Base-by-base conservation (phyloP, 1,140 invertebrate species). In the Cherax destructor region DNA sequence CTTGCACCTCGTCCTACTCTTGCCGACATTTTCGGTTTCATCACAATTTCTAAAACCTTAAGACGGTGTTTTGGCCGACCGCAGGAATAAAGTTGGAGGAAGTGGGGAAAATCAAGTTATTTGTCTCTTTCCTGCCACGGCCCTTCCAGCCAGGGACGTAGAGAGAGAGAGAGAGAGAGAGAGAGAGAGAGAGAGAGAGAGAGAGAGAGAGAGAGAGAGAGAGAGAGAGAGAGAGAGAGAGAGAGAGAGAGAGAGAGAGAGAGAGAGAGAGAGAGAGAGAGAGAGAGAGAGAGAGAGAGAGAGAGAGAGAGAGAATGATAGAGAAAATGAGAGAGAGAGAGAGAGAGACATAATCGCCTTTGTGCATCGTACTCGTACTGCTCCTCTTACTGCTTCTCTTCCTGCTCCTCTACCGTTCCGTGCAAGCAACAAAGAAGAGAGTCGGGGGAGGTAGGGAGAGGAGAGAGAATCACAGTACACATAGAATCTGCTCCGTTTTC, bases 401-500 rank as follows among this genome's bases (percentile, higher is more conserved):
- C 30, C 30, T 41, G 30, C 30, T 11, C 6, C 59, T 69, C 69
- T 21, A 11, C 61, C 3, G 21, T 16, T 49, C 69, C 69, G 61
- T 21, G 10, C 7, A 72, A 13, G 18, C 69, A 56, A 86, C 30
- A 86, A 56, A 77, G 72, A 77, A 21, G 52, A 59, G 56, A 61
- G 52, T 9, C 30, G 24, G 16, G 7, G 30, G 52, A 56, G 59
- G 69, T 76, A 41, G 74, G 59, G 56, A 78, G 50, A 18, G 24
- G 24, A 5, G 7, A 18, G 24, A 86, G 56, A 78, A 76, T 61
- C 30, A 86, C 72, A 86, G n/a, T 77, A 50, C 49, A 65, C 81
- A 83, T 59, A 30, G 47, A 83, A 69, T 69, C 81, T 83, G 24
- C 49, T 30, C 85, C 85, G 85, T 86, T 86, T 86, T 86, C 85